Evolutionary conservation across 2,888 invertebrate species (phyloP), one percentile per base, ranked within the genome.

Genomic region (Liodrosophila aerea): DNA sequence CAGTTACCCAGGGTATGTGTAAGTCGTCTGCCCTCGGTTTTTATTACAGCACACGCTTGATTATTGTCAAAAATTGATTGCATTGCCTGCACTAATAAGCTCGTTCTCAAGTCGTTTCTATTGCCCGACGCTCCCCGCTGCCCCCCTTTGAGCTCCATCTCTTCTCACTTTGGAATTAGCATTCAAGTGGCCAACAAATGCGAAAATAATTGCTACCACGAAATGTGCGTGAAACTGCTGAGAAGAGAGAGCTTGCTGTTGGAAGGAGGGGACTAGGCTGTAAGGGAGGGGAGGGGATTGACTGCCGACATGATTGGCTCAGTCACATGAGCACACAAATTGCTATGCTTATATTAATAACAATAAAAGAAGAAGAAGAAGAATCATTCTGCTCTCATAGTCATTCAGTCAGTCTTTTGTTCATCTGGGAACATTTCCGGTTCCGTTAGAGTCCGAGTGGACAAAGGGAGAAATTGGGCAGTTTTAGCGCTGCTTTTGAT

Each of bases 151-250:
- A n/a, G n/a, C 33, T n/a, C 31, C 31, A 43, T 41, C 30, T 36
- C 39, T 44, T 62, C 16, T 33, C 36, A n/a, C 59, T 58, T 52
- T 56, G 64, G 73, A 76, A 81, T 87, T 81, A 78, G 76, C 85
- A 76, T 81, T 83, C 76, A 87, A 86, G 87, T 73, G 83, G 87
- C 86, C 82, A 77, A 81, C 81, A 88, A 88, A 88, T 88, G 89
- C 87, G 89, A 88, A 88, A 82, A 88, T 88, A 88, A 88, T 88
- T 88, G 88, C 87, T 86, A 73, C 84, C 84, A 82, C 85, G 82
- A 86, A 81, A 77, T 54, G 59, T 60, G 45, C 41, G 45, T 57
- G 33, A 37, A 51, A 22, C 22, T 22, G 22, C 34, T 31, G 63
- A 31, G 9, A 0, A 40, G 40, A 16, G 9, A n/a, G 15, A 11